Conservation (phyloP, 2,113 vertebrate species). For the Trachemys scripta region DNA sequence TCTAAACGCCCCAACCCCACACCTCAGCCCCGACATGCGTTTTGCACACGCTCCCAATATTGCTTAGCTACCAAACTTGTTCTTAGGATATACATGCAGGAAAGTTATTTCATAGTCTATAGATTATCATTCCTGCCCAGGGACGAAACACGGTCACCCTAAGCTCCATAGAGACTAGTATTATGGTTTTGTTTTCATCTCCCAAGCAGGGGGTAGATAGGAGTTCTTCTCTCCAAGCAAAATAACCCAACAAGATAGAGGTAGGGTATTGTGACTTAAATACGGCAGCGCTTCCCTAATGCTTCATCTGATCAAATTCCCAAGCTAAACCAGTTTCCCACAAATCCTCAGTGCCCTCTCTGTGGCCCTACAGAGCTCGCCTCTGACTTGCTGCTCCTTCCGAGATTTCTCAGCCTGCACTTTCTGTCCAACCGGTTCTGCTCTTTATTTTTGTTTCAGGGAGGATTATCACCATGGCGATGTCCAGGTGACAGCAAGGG, state of each 20-base stretch:
- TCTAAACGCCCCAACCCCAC: not conserved
- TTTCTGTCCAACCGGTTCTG: conserved; percentile 89
- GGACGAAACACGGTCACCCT: not conserved
- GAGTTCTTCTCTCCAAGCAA: not conserved
- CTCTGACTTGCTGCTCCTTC: conserved; percentile 14
- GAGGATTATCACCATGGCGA: conserved; percentile 79
- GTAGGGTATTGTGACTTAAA: accelerated
- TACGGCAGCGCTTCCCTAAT: accelerated
- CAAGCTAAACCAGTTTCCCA: accelerated
- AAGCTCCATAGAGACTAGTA: not conserved
- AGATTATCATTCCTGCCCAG: not conserved
- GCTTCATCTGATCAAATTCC: accelerated
- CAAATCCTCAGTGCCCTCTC: accelerated
- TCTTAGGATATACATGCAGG: not conserved
- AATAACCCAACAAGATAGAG: accelerated
- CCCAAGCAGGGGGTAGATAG: not conserved
- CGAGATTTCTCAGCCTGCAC: conserved; percentile 35
- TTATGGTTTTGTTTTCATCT: accelerated
- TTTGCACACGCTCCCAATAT: not conserved
- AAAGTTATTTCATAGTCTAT: not conserved
- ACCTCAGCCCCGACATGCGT: not conserved
- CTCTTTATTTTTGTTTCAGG: conserved; percentile 79
- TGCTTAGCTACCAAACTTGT: not conserved
- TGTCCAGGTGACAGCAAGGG: conserved; percentile 79
- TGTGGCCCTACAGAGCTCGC: not conserved